phyloP scores from a whole-genome alignment of 2,113 vertebrate genomes.

The Herpetotheres cachinnans region DNA sequence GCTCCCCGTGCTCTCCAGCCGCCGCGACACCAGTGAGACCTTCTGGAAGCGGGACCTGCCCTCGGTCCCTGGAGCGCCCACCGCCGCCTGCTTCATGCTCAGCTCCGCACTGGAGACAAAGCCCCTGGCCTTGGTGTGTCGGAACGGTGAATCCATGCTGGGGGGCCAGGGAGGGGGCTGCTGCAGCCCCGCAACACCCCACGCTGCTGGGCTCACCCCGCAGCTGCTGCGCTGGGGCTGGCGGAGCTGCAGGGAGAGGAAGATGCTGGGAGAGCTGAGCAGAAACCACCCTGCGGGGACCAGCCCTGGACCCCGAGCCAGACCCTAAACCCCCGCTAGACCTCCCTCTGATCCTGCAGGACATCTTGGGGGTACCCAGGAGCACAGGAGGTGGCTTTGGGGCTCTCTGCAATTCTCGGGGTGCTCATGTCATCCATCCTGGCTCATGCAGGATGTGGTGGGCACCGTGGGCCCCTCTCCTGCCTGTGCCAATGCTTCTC shows the following conservation, averaged over 20 bases:
- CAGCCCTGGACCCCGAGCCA: not conserved
- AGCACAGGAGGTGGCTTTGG: not conserved
- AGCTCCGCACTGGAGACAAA: conserved; percentile 68
- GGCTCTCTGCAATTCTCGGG: accelerated
- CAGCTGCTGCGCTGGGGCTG: not conserved
- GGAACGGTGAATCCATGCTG: not conserved
- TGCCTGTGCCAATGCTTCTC: accelerated
- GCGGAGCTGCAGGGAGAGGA: not conserved
- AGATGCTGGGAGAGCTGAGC: not conserved
- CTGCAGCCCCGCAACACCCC: accelerated
- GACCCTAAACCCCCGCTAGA: not conserved
- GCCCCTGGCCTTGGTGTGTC: not conserved
- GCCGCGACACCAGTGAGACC: conserved; percentile 71
- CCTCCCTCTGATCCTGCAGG: not conserved
- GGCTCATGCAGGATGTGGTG: accelerated
- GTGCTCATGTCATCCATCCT: accelerated
- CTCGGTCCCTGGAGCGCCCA: conserved; percentile 18
- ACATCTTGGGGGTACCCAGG: not conserved
- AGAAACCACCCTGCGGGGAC: accelerated
- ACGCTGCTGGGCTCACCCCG: not conserved
- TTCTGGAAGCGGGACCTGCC: conserved; percentile 70
- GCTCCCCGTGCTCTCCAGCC: not conserved
- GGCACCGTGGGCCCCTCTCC: not conserved
- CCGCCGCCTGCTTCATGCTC: conserved; percentile 25
- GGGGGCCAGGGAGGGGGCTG: not conserved